Percentiles rank a stretch among this genome's conserved stretches.
phyloP scores from a whole-genome alignment of 2,797 vertebrate species.

The Ambastaia sidthimunki region DNA sequence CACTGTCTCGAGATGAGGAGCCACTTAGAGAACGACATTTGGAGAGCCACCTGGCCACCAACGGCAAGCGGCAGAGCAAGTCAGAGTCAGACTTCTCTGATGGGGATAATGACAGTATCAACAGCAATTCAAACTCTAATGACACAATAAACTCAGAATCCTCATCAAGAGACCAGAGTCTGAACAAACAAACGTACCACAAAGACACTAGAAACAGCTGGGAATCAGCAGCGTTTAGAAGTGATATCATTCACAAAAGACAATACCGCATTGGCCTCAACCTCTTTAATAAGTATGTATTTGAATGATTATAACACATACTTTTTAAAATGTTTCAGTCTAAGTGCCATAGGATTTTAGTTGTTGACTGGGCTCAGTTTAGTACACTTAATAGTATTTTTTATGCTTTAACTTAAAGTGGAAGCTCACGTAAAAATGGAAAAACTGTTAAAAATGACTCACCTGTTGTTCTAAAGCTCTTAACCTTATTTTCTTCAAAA shows the following conservation, averaged over 20 bases:
- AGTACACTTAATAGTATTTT: background rate
- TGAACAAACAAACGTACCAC: constrained; percentile 98
- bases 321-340: background rate
- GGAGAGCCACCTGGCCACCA: constrained; percentile 91
- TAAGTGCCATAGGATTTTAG: too few relatives aligned
- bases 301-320: background rate
- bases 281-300: constrained; percentile 97
- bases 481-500: too few relatives aligned
- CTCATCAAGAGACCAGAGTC: constrained; percentile 91
- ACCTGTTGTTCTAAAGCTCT: too few relatives aligned
- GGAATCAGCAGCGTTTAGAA: constrained; percentile 98
- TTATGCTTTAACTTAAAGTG: too few relatives aligned
- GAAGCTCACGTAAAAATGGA: too few relatives aligned
- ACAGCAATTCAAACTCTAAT: constrained; percentile 98
- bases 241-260: constrained; percentile 93
- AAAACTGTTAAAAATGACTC: too few relatives aligned
- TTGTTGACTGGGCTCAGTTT: background rate
- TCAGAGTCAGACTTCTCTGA: constrained; percentile 97
- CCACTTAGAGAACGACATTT: constrained; percentile 85
- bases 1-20: constrained; percentile 84
- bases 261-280: constrained; percentile 97
- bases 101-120: constrained; percentile 97
- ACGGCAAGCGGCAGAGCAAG: constrained; percentile 93
- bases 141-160: constrained; percentile 98
- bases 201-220: constrained; percentile 98